A percentile compares a stretch with the other conserved stretches of the same genome.
These are phyloP conservation scores for Otocyon megalotis DNA, from an alignment of 2,113 vertebrate genomes.

Conservation along the genomic window DNA sequence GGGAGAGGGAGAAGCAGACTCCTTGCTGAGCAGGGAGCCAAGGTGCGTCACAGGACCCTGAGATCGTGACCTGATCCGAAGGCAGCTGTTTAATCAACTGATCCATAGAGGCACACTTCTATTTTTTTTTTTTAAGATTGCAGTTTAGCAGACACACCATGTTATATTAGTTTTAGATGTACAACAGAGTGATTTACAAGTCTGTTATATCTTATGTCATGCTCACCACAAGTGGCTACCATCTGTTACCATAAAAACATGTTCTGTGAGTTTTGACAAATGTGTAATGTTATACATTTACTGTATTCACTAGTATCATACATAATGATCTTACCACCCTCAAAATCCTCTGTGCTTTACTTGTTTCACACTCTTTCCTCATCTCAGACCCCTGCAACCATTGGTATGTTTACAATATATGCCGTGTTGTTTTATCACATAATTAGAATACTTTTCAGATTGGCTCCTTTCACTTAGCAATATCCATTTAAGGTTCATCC, in stretches of 20 bases:
- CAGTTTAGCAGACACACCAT: neutral
- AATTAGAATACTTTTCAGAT: neutral
- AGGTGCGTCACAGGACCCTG: neutral
- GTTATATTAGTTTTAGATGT: neutral
- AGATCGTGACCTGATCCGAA: neutral
- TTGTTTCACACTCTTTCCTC: neutral
- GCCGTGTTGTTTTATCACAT: neutral
- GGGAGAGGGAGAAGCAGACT: neutral
- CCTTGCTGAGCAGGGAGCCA: too few species aligned
- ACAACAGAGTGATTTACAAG: neutral
- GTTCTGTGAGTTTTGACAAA: neutral
- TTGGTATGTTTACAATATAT: neutral
- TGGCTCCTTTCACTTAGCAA: neutral
- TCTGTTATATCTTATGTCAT: neutral
- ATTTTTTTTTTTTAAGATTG: neutral
- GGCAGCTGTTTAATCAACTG: neutral
- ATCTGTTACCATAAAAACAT: too few species aligned
- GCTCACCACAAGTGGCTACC: neutral
- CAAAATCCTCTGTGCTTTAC: neutral
- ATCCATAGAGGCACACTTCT: neutral
- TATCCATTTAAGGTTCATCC: neutral
- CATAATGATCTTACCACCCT: neutral
- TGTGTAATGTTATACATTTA: neutral
- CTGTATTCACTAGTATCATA: neutral
- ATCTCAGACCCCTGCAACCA: neutral